Conservation (phyloP, 2,113 vertebrate genomes). For the Callospermophilus lateralis region DNA sequence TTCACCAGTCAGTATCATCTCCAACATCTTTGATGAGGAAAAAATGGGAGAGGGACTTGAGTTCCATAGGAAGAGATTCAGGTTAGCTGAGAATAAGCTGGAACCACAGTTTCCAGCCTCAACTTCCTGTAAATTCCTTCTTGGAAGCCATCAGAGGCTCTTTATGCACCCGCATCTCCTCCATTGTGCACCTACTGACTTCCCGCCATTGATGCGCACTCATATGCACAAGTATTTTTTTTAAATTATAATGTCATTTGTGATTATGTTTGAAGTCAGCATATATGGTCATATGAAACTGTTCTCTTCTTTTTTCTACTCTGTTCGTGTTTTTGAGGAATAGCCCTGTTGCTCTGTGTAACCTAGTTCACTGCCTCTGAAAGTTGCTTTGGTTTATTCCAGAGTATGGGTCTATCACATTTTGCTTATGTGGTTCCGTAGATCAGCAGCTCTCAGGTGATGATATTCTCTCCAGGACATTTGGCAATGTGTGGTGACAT, state of each 20-base stretch:
- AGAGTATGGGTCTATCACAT: background rate
- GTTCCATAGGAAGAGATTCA: background rate
- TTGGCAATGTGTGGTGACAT: background rate
- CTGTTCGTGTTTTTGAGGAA: background rate
- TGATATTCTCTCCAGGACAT: background rate
- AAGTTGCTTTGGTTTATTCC: background rate
- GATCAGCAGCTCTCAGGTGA: background rate
- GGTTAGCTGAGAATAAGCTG: background rate
- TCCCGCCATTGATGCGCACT: background rate
- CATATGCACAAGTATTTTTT: background rate
- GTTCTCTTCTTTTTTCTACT: background rate
- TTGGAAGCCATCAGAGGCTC: background rate
- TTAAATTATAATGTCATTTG: background rate
- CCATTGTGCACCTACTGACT: background rate
- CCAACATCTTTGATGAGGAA: background rate
- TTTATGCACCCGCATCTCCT: background rate
- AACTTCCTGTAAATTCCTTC: background rate
- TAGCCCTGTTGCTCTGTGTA: no score
- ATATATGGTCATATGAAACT: background rate
- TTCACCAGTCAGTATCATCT: background rate
- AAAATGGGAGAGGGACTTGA: background rate
- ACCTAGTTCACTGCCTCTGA: background rate
- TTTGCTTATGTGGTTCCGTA: background rate
- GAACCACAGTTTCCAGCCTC: background rate
- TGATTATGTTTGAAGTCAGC: background rate